phyloP scores from a whole-genome alignment of 2,888 invertebrate genomes.

The Bombylius major region DNA sequence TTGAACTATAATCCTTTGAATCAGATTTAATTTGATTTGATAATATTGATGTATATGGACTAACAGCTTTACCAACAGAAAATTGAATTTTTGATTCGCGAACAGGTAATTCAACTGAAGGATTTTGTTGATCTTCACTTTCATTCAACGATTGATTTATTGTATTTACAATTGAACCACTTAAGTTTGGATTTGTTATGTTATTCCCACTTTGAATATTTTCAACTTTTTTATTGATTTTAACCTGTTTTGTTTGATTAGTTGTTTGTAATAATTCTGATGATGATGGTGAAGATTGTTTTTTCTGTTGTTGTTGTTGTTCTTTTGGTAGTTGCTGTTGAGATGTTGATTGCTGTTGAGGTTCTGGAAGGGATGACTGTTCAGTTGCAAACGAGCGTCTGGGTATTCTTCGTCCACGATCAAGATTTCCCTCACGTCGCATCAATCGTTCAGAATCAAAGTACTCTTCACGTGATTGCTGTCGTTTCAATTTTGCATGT shows the following conservation, averaged over 20 bases:
- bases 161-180: constrained; percentile 11
- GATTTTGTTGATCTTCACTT: neutral
- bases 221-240: neutral
- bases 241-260: constrained; percentile 19
- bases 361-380: constrained; percentile 1
- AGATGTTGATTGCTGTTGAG: constrained; percentile 1
- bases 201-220: constrained; percentile 17
- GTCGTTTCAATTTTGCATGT: constrained; percentile 3
- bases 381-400: constrained; percentile 10
- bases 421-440: constrained; percentile 19
- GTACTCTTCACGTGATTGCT: constrained; percentile 12
- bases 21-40: constrained; percentile 8
- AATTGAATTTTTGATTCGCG: constrained; percentile 22
- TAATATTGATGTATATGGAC: constrained; percentile 18
- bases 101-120: neutral
- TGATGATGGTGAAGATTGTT: neutral
- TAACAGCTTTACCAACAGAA: constrained; percentile 31
- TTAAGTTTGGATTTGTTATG: constrained; percentile 16
- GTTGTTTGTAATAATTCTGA: constrained; percentile 15
- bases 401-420: constrained; percentile 31
- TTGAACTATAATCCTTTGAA: constrained; percentile 16
- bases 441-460: constrained; percentile 22
- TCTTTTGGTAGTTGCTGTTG: constrained; percentile 9
- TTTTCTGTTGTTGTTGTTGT: constrained; percentile 4
- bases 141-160: neutral